Base-by-base conservation (phyloP, 2,797 vertebrate species). In the Austrolebias charrua region DNA sequence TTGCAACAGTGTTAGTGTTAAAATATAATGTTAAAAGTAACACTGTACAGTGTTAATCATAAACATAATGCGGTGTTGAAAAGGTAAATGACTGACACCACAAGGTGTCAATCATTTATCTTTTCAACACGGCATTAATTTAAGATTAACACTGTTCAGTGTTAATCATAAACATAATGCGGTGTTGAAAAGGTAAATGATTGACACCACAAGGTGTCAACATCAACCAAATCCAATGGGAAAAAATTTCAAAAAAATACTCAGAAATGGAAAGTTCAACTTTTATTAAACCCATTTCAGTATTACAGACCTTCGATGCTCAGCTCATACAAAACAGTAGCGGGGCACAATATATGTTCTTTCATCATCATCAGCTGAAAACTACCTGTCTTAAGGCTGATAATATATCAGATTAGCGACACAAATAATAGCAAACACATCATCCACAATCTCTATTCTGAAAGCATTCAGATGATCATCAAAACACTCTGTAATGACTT, bases 381-480 rank as follows among this genome's bases (percentile, higher is more conserved):
- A 35, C 31, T 38, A 31, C 51, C 51, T 24, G 18, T 42, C 38
- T 24, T 55, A 42, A 55, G 38, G 52, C n/a, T 54, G 35, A 38
- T 55, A 42, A 55, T 42, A 55, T 24, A 42, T 55, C 24, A 24
- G 24, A 24, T 24, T 3, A 24, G 24, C 1, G 24, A 24, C 24
- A 24, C 24, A 24, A 24, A 24, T 24, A 24, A 24, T 3, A 24
- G 24, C 24, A 24, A 24, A 24, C 24, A 24, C 24, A 24, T 24
- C 53, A 55, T 55, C 38, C 35, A 55, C 53, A 42, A 42, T 55
- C 12, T 42, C 18, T n/a, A 42, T 55, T 42, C 35, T 55, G 38
- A 55, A 55, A 24, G 53, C 38, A 42, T 24, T 55, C 53, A 55
- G 38, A 55, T 55, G 51, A 53, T 53, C 53, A 55, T 55, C 53